Base-by-base conservation (phyloP, 2,797 vertebrate genomes). In the Rhinatrema bivittatum region DNA sequence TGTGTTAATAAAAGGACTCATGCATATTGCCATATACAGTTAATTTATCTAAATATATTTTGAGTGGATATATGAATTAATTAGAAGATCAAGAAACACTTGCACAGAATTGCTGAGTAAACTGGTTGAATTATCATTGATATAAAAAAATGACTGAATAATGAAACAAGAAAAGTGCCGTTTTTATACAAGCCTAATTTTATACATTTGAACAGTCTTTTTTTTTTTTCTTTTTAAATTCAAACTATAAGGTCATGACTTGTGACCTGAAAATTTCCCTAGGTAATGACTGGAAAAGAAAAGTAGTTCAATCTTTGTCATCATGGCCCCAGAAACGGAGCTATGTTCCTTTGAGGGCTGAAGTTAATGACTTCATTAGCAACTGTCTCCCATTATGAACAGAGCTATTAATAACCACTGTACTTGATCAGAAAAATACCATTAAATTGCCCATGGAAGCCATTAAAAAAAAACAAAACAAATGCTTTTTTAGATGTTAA, bases 181-280 rank as follows among this genome's bases (percentile, higher is more conserved):
- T n/a, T n/a, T n/a, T n/a, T n/a, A n/a, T n/a, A n/a, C n/a, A n/a
- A n/a, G n/a, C n/a, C n/a, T n/a, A n/a, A n/a, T n/a, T n/a, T n/a
- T 17, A 36, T 3, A 19, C 23, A 38, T 47, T 36, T 8, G 32
- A 7, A 53, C 32, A 32, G 32, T 20, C 31, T 36, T 37, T 14
- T 48, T 41, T 3, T 7, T 53, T 45, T n/a, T n/a, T n/a, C n/a
- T n/a, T n/a, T 43, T n/a, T 26, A 16, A 20, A 39, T 18, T 13
- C 10, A 34, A 34, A 27, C 9, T n/a, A n/a, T n/a, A 31, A 43
- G 48, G 29, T 12, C 23, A 39, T 32, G 31, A 18, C 5, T 45
- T 37, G 20, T 29, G 42, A 32, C 7, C 10, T 6, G 1, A 22
- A 8, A 2, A 3, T 29, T 45, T 46, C 12, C 4, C 4, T 14